Evolutionary conservation across 2,888 invertebrate species (phyloP).

Genomic region (Adelphocoris suturalis): DNA sequence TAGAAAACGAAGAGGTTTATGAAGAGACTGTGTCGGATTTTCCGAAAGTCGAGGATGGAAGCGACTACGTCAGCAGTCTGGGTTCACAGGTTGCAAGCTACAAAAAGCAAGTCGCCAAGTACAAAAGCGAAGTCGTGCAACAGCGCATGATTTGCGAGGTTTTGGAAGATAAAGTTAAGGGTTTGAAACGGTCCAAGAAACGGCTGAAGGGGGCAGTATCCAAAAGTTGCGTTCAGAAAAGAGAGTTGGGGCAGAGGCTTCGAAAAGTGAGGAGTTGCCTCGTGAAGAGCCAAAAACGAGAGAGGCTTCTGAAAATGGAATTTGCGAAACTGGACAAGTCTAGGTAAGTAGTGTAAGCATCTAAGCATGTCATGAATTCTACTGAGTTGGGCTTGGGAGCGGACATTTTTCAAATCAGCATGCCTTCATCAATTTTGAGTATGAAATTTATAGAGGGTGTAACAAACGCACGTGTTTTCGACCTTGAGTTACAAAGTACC

Average conservation of each 20-base stretch:
- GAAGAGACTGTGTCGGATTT: not conserved
- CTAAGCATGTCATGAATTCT: no score
- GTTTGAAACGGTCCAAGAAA: conserved; percentile 15
- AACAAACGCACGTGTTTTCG: no score
- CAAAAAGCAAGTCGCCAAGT: not conserved
- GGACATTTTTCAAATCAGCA: no score
- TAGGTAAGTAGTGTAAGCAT: not conserved
- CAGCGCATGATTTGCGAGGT: not conserved
- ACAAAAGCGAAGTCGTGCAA: not conserved
- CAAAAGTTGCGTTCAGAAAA: conserved; percentile 12
- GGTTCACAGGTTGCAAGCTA: conserved; percentile 16
- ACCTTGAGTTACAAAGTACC: no score
- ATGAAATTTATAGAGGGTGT: no score
- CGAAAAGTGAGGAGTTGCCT: conserved; percentile 22
- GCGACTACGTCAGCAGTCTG: conserved; percentile 4
- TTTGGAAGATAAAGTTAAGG: conserved; percentile 37
- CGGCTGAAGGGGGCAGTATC: not conserved
- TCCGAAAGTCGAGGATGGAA: not conserved
- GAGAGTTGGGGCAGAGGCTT: not conserved
- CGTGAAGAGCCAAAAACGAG: not conserved
- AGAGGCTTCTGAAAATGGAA: not conserved
- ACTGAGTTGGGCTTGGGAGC: no score
- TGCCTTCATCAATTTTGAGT: no score
- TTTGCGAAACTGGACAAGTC: not conserved
- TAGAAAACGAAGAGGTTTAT: not conserved